Percentiles rank a stretch among this genome's conserved stretches.
phyloP scores from a whole-genome alignment of 2,797 vertebrate species.

The Schizothorax lantsangensis region DNA sequence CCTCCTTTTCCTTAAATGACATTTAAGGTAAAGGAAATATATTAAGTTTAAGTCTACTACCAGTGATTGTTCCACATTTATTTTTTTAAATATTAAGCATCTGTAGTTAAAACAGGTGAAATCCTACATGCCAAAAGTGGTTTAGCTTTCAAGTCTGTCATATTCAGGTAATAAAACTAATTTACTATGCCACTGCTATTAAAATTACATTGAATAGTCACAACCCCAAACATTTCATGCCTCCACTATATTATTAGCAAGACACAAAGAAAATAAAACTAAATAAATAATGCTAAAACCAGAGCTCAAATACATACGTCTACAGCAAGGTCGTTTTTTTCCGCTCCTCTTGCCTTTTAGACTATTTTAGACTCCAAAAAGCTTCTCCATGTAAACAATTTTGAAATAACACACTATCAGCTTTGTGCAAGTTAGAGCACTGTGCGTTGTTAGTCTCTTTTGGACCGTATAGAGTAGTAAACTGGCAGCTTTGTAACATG shows the following conservation, averaged over 20 bases:
- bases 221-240: constrained; percentile 64
- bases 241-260: constrained; percentile 58
- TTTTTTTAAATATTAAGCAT: constrained; percentile 66
- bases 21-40: background rate
- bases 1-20: no score
- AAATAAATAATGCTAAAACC: constrained; percentile 57
- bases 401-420: constrained; percentile 17
- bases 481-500: constrained; percentile 24
- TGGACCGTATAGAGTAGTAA: constrained; percentile 28
- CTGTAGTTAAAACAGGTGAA: constrained; percentile 51
- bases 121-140: constrained; percentile 56
- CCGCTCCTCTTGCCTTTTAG: constrained; percentile 45
- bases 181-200: constrained; percentile 35
- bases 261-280: constrained; percentile 48
- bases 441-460: constrained; percentile 6
- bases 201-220: constrained; percentile 52
- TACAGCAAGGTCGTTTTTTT: background rate
- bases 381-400: constrained; percentile 46
- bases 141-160: constrained; percentile 57
- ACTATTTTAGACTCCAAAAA: constrained; percentile 36
- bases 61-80: constrained; percentile 53
- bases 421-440: constrained; percentile 9
- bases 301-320: constrained; percentile 15
- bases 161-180: constrained; percentile 48
- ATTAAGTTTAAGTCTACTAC: background rate